phyloP scores from a whole-genome alignment of 2,888 invertebrate genomes.

The Cenopis cana region DNA sequence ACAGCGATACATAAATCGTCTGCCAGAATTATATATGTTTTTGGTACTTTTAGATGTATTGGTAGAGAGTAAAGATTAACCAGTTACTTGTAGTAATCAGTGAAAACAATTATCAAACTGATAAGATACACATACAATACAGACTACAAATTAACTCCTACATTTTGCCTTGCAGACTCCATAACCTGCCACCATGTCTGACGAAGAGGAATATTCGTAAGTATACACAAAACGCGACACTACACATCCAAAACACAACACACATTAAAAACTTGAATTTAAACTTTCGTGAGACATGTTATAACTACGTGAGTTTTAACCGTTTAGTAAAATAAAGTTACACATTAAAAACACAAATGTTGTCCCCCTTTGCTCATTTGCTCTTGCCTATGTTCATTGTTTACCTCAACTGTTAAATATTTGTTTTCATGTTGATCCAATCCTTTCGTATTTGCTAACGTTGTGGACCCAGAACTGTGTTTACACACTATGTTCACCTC shows the following conservation, averaged over 20 bases:
- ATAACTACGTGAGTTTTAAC: no score
- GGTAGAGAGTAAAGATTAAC: no score
- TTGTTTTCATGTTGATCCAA: conserved; percentile 1
- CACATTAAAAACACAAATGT: conserved; percentile 6
- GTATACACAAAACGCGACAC: conserved; percentile 72
- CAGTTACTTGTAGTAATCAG: background rate
- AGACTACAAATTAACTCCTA: conserved; percentile 37
- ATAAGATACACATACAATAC: background rate
- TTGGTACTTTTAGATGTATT: background rate
- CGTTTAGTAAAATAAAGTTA: no score
- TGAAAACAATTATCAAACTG: background rate
- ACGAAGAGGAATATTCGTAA: conserved; percentile 98
- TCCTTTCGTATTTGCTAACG: conserved; percentile 17
- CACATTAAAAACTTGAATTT: no score
- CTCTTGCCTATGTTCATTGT: conserved; percentile 16
- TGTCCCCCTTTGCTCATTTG: conserved; percentile 7
- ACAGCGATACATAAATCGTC: no score
- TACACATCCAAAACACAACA: conserved; percentile 20
- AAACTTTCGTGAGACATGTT: no score
- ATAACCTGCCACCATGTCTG: conserved; percentile 92
- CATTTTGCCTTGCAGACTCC: conserved; percentile 73
- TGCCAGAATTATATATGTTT: no score
- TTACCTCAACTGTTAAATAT: conserved; percentile 13
- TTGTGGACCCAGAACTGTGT: conserved; percentile 1
- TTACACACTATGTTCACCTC: background rate